Evolutionary conservation across 2,797 vertebrate species (phyloP).

Genomic region (Acanthurus leucopareius): DNA sequence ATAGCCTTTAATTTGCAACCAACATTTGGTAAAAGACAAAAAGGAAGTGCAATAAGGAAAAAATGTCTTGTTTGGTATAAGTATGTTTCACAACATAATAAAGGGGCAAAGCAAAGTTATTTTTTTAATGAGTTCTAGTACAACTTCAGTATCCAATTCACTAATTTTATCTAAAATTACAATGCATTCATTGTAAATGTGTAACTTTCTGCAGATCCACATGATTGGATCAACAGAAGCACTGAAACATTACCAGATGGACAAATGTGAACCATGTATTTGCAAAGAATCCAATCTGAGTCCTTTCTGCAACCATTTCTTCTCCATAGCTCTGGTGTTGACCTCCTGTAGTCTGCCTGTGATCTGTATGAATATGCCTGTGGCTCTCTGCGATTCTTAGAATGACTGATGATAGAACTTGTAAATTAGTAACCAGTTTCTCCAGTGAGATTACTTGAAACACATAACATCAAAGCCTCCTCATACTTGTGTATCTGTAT

Average conservation of each 20-base stretch:
- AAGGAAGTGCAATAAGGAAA: neutral
- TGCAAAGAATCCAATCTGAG: neutral
- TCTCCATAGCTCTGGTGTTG: neutral
- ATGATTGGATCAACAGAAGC: neutral
- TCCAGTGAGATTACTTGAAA: constrained; percentile 6
- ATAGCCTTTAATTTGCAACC: neutral
- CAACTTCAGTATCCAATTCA: neutral
- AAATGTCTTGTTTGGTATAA: neutral
- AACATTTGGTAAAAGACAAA: neutral
- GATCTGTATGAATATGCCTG: neutral
- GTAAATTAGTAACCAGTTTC: constrained; percentile 33
- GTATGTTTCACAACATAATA: neutral
- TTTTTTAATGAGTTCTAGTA: neutral
- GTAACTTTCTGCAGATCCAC: neutral
- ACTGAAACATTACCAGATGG: neutral
- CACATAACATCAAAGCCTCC: constrained; percentile 11
- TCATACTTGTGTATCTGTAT: neutral
- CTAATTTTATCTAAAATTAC: neutral
- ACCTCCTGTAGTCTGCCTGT: neutral
- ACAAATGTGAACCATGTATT: neutral
- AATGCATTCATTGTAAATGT: neutral
- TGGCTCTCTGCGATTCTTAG: neutral
- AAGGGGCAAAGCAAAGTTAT: neutral
- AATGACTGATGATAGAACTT: constrained; percentile 9
- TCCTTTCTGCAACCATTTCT: neutral